Evolutionary conservation across 2,888 invertebrate genomes (phyloP).

Genomic region (Lasioglossum vierecki): DNA sequence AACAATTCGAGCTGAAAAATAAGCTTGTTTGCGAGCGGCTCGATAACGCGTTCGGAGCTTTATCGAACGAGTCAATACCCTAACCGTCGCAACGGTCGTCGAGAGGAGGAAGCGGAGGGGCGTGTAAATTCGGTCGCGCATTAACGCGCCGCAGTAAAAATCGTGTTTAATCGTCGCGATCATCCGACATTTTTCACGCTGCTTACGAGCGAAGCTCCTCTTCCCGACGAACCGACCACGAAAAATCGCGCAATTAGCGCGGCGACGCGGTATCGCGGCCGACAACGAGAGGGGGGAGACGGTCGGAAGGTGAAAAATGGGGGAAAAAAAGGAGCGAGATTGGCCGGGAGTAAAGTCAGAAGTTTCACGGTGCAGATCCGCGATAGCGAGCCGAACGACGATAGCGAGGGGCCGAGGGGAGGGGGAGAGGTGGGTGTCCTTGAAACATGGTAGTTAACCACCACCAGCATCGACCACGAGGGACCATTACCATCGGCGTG

Average conservation of each 20-base stretch:
- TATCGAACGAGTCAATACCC: conserved; percentile 3
- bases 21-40: background rate
- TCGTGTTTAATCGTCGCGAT: conserved; percentile 43
- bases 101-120: background rate
- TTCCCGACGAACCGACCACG: background rate
- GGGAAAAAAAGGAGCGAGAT: conserved; percentile 28
- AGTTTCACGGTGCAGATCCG: conserved; percentile 66
- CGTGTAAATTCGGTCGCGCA: conserved; percentile 17
- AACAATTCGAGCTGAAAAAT: background rate
- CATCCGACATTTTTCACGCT: conserved; percentile 33
- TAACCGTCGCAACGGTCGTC: background rate
- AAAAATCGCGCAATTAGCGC: conserved; percentile 57
- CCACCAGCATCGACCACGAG: conserved; percentile 70
- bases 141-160: conserved; percentile 42
- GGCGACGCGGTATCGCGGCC: conserved; percentile 4
- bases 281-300: background rate
- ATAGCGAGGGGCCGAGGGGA: conserved; percentile 45
- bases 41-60: background rate
- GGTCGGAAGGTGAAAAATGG: background rate
- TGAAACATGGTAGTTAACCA: conserved; percentile 78
- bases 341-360: conserved; percentile 47
- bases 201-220: conserved; percentile 18
- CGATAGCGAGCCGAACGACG: conserved; percentile 63
- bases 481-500: conserved; percentile 70
- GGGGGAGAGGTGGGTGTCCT: conserved; percentile 76